Base-by-base conservation (phyloP, 2,113 vertebrate species). In the Eretmochelys imbricata region DNA sequence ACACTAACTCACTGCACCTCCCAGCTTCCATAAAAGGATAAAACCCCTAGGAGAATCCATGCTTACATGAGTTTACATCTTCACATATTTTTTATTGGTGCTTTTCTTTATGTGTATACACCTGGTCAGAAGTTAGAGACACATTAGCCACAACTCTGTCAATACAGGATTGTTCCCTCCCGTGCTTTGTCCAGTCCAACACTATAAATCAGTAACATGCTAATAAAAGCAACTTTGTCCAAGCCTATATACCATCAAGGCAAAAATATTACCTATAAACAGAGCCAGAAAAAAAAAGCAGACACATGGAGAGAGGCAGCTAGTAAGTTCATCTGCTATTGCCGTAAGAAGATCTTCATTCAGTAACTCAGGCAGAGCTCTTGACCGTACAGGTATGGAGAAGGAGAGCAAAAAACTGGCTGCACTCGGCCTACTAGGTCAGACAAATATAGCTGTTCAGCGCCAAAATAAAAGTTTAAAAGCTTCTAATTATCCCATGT, bases 11-110 rank as follows among this genome's bases (percentile, higher is more conserved):
- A 91, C 90, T 94, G 87, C 48, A 84, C 57, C 95, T 84, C 78
- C 90, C 95, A 94, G 93, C 50, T 95, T 94, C 93, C 95, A 96
- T 95, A 92, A 94, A 95, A 97, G 96, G 94, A 92, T 59, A 92
- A 95, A 81, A 69, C 1, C 0, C 0, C 46, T 84, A 78, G 78
- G 92, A 94, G 95, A 95, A 96, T 91, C 91, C 93, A 96, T 83
- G 90, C 87, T 75, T 8, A 14, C n/a, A 90, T 46, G 69, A 93
- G 93, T 95, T 97, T 97, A 96, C 85, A 82, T 94, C 29, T 14
- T 31, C 16, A 35, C 62, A 72, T 38, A 25, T 27, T 96, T 95
- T 82, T 53, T 96, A 80, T 91, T 92, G 91, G 75, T 96, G 85
- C 91, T 94, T 93, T 97, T 96, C 95, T 92, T 81, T 91, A 93